phyloP scores from a whole-genome alignment of 1,140 invertebrate genomes.

The Euura lappo region DNA sequence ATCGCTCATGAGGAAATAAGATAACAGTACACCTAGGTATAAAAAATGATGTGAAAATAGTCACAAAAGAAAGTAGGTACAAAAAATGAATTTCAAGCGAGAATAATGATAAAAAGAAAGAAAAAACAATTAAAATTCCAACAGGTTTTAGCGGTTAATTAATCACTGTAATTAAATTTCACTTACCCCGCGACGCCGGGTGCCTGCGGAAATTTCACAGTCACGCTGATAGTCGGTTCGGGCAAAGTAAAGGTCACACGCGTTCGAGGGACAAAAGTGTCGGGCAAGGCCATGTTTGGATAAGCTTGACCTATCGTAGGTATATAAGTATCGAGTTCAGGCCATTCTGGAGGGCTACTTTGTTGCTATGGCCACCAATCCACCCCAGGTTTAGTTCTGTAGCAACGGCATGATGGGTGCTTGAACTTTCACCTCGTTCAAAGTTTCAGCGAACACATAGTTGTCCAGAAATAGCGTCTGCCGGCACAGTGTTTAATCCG shows the following conservation, averaged over 20 bases:
- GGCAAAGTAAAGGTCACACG: neutral
- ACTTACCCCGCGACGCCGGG: neutral
- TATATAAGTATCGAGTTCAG: neutral
- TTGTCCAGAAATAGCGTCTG: neutral
- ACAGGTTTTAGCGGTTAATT: neutral
- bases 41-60: too few species aligned
- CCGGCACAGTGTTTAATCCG: neutral
- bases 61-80: too few species aligned
- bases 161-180: neutral
- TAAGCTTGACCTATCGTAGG: constrained; percentile 3
- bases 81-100: too few species aligned
- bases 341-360: neutral
- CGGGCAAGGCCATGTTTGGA: neutral
- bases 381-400: neutral
- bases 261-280: neutral
- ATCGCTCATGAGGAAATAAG: too few species aligned
- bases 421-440: constrained; percentile 5
- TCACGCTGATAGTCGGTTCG: too few species aligned
- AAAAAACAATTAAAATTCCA: neutral
- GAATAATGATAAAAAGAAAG: too few species aligned
- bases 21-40: too few species aligned
- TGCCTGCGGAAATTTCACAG: neutral
- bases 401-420: constrained; percentile 1
- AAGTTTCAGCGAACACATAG: neutral
- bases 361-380: neutral